phyloP scores from a whole-genome alignment of 2,113 vertebrate species.

The Zootoca vivipara region DNA sequence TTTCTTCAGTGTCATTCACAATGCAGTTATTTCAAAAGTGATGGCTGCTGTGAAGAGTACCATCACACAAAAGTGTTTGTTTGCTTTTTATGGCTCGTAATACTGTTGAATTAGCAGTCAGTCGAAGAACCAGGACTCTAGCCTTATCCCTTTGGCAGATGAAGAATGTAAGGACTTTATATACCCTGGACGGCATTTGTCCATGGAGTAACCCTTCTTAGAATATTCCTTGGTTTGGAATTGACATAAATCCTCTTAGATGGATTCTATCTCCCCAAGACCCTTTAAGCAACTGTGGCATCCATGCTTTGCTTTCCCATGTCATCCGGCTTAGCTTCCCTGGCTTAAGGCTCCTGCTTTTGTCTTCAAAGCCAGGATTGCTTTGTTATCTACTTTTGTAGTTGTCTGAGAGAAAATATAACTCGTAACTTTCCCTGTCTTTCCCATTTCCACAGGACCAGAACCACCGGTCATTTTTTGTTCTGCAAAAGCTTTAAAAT shows the following conservation, averaged over 20 bases:
- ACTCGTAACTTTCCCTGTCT: not conserved
- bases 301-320: not conserved
- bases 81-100: not conserved
- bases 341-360: not conserved
- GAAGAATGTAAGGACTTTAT: not conserved
- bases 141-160: not conserved
- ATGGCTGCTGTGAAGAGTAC: not conserved
- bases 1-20: not conserved
- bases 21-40: not conserved
- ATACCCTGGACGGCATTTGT: not conserved
- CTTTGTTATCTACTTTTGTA: not conserved
- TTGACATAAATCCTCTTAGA: not conserved
- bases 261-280: conserved; percentile 1
- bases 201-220: not conserved
- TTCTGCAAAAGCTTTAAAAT: not conserved
- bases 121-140: not conserved
- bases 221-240: not conserved
- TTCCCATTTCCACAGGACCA: not conserved
- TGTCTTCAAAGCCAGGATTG: not conserved
- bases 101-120: not conserved
- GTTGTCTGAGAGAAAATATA: not conserved
- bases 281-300: not conserved
- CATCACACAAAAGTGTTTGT: not conserved
- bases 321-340: not conserved
- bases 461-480: not conserved